Evolutionary conservation across 2,888 invertebrate genomes (phyloP), one percentile per base, ranked within the genome.

Genomic region (Beris morrisii): DNA sequence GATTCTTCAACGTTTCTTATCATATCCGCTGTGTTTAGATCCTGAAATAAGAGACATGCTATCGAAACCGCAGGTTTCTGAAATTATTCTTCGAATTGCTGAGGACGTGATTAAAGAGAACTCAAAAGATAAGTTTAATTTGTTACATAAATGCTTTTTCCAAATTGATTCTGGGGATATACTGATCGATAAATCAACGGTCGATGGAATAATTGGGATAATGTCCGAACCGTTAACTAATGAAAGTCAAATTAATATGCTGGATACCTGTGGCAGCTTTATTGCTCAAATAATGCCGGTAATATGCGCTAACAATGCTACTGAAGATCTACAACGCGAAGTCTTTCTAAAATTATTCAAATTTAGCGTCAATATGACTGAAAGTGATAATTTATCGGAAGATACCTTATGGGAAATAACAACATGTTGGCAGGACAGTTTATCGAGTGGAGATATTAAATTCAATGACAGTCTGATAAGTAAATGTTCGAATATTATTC

Each of bases 371-470:
- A 77, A 79, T 67, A 74, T 74, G 2, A 74, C 73, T 9, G 71
- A 74, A n/a, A 75, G 73, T 59, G 76, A 78, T 56, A 73, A 74
- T 67, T 70, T 80, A 13, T 77, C 78, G 0, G 77, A 78, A 66
- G 85, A 84, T 69, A 84, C 85, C 11, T 77, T 85, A 71, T 81
- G 82, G 81, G 86, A 86, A 77, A 78, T 83, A 46, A 83, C 82
- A 22, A 82, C 84, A 13, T 82, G 85, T 48, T 86, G 86, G 86
- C 85, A 84, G 73, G 85, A 85, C 76, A 82, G 82, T 6, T 71
- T 85, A 4, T 78, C 79, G 1, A 77, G 77, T 70, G 73, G 75
- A 58, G 78, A 79, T 61, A 75, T 81, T 22, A 67, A 70, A 43
- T 73, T 78, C 28, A 73, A 76, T 61, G 70, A 73, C 0, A 57